phyloP scores from a whole-genome alignment of 35 echinoderm and acorn worm genomes.

The Acanthaster planci region DNA sequence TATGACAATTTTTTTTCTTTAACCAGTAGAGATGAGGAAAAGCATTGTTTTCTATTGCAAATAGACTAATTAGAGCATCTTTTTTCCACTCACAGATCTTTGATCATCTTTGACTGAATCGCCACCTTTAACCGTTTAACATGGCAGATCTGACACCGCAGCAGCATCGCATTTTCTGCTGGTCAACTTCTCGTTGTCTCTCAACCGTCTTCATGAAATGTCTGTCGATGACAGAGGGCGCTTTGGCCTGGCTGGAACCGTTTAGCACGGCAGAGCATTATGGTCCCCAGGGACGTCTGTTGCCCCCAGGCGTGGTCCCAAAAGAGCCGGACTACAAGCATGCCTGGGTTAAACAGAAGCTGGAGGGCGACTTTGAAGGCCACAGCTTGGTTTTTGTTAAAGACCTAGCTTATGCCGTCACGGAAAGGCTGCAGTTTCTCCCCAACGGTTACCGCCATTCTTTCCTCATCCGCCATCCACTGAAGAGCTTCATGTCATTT shows the following conservation, averaged over 20 bases:
- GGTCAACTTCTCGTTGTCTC: constrained; percentile 34
- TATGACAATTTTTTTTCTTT: no score
- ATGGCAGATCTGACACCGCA: no score
- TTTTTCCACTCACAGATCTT: no score
- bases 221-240: not conserved
- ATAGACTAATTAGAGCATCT: no score
- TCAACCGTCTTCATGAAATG: constrained; percentile 37
- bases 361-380: constrained; percentile 1
- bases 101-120: no score
- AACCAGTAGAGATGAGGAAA: no score
- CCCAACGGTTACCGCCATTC: constrained; percentile 35
- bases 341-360: constrained; percentile 5
- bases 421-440: constrained; percentile 8
- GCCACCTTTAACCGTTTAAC: no score
- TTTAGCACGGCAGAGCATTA: constrained; percentile 34
- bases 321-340: not conserved
- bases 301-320: not conserved
- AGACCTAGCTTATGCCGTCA: constrained; percentile 35
- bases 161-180: constrained; percentile 34
- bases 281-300: constrained; percentile 38
- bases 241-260: constrained; percentile 25
- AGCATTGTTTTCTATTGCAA: no score
- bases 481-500: constrained; percentile 27
- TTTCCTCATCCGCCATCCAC: no score
- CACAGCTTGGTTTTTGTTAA: constrained; percentile 29